Percentiles rank a stretch among this genome's conserved stretches.
These are phyloP conservation scores for Crypturellus undulatus DNA, from an alignment of 2,113 vertebrate species.

Conservation along the genomic window DNA sequence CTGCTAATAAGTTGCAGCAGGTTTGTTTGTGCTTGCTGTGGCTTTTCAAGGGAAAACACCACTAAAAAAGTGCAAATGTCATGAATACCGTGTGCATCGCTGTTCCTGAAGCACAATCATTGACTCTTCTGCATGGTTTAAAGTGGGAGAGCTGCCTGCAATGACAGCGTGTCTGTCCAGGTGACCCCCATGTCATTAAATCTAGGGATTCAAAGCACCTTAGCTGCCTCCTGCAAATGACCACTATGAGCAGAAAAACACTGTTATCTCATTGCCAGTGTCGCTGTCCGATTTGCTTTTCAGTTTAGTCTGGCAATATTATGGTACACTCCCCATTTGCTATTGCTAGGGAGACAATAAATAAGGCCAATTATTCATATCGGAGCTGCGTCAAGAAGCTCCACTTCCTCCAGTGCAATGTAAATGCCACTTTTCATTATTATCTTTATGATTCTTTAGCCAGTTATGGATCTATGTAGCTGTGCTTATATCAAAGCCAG, in stretches of 20 bases:
- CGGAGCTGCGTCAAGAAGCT: not conserved
- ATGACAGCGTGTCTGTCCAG: not conserved
- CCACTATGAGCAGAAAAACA: not conserved
- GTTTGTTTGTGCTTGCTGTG: not conserved
- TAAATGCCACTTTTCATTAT: constrained; percentile 63
- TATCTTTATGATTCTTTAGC: constrained; percentile 51
- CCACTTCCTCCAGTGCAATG: constrained; percentile 21
- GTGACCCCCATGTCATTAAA: not conserved
- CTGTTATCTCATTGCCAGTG: not conserved
- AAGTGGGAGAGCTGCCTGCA: not conserved
- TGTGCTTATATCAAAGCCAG: constrained; percentile 59
- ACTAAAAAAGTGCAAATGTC: not conserved
- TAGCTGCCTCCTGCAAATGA: not conserved
- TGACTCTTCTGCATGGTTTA: not conserved
- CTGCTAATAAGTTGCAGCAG: not conserved
- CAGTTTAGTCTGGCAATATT: not conserved
- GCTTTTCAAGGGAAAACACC: not conserved
- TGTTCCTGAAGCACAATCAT: not conserved
- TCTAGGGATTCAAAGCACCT: not conserved
- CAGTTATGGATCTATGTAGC: constrained; percentile 45
- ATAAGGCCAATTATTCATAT: constrained; percentile 56
- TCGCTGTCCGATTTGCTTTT: not conserved
- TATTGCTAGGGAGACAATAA: constrained; percentile 28
- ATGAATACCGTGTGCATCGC: not conserved
- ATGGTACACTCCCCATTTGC: not conserved